These are phyloP conservation scores for Hyposoter dolosus DNA, from an alignment of 2,888 invertebrate species.

Conservation along the genomic window DNA sequence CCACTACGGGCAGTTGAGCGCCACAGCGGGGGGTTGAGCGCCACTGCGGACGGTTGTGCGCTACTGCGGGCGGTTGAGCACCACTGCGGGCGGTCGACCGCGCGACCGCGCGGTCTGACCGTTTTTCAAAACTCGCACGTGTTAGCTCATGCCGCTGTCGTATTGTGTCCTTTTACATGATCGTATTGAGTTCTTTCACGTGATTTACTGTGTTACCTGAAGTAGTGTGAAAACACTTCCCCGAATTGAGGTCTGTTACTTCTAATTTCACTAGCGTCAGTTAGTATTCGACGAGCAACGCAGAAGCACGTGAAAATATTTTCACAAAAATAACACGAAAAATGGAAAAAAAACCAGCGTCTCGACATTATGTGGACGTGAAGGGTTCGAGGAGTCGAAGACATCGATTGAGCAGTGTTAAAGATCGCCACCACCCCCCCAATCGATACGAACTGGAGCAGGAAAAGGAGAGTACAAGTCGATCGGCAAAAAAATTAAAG, in stretches of 20 bases:
- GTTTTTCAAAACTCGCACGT: background rate
- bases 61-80: no score
- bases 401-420: conserved; percentile 11
- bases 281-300: conserved; percentile 42
- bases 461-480: conserved; percentile 68
- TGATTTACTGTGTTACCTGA: background rate
- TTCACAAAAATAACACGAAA: background rate
- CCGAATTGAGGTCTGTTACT: conserved; percentile 8
- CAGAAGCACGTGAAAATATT: conserved; percentile 46
- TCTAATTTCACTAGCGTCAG: conserved; percentile 39
- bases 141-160: background rate
- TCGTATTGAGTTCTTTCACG: no score
- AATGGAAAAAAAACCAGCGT: conserved; percentile 9
- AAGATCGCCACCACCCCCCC: conserved; percentile 31
- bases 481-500: conserved; percentile 45
- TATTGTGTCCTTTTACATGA: conserved; percentile 22
- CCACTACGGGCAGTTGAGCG: background rate
- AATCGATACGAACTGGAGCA: conserved; percentile 58
- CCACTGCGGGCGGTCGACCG: no score
- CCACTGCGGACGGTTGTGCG: no score
- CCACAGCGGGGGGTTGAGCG: background rate
- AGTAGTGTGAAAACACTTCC: background rate
- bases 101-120: conserved; percentile 1
- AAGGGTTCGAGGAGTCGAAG: conserved; percentile 24
- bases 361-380: conserved; percentile 20